Percentiles rank a stretch among this genome's conserved stretches.
These are phyloP conservation scores for Drosophila peninsularis DNA, from an alignment of 2,888 invertebrate genomes.

Conservation along the genomic window DNA sequence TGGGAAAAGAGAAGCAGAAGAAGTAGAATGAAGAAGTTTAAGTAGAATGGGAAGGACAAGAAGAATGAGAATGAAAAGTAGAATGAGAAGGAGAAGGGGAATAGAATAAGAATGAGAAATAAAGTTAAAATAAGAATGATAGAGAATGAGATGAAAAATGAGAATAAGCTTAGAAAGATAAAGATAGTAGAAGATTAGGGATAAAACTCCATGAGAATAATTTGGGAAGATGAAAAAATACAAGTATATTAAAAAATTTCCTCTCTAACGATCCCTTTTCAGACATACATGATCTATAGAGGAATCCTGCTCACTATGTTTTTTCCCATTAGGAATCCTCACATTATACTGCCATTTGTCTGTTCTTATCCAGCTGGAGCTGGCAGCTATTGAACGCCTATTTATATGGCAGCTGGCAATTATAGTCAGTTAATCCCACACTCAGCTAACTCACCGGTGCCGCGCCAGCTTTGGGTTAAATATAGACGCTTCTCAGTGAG, in stretches of 20 bases:
- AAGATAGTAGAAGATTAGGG: too few species aligned
- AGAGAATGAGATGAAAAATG: too few species aligned
- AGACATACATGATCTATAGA: background rate
- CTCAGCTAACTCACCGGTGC: background rate
- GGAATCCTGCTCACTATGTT: background rate
- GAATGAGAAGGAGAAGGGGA: background rate
- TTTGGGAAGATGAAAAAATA: too few species aligned
- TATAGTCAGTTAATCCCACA: slow-evolving; percentile 4
- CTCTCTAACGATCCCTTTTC: too few species aligned
- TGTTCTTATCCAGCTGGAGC: background rate
- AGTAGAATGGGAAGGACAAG: background rate
- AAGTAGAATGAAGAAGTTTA: background rate
- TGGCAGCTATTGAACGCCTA: background rate
- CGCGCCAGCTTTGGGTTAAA: background rate
- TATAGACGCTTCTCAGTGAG: background rate
- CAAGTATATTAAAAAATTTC: too few species aligned
- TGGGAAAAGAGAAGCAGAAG: background rate
- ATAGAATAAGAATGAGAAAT: too few species aligned
- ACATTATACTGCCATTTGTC: background rate
- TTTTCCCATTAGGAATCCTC: background rate
- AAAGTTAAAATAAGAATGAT: too few species aligned
- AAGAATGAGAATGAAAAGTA: background rate
- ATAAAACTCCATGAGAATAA: too few species aligned
- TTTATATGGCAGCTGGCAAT: background rate
- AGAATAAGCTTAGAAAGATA: too few species aligned